Evolutionary conservation across 1,140 invertebrate genomes (phyloP).

Genomic region (Chrysopa pallens): DNA sequence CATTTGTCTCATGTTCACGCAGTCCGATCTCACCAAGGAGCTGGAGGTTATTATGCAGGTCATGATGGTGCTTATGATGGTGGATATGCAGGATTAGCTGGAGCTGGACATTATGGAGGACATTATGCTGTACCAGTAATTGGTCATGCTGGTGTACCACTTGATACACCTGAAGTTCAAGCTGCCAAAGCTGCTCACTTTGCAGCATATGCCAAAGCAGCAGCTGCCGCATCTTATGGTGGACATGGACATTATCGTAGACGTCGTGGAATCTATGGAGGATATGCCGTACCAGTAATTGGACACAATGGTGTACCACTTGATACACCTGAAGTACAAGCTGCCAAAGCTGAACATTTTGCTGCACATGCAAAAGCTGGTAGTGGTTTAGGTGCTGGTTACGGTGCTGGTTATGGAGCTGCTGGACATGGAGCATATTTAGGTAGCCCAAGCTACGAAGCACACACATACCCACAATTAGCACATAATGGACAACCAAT

Average conservation of each 20-base stretch:
- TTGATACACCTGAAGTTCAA: constrained; percentile 34
- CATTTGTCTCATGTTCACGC: constrained; percentile 6
- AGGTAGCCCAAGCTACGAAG: too few species aligned
- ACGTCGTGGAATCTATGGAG: neutral
- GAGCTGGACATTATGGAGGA: neutral
- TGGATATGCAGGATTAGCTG: neutral
- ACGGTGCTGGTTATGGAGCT: neutral
- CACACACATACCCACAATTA: constrained; percentile 4
- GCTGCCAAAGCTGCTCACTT: constrained; percentile 33
- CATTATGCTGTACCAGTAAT: constrained; percentile 18
- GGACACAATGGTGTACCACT: constrained; percentile 30
- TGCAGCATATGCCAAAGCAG: constrained; percentile 27
- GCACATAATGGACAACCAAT: constrained; percentile 18
- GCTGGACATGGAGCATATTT: too few species aligned
- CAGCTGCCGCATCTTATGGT: constrained; percentile 12
- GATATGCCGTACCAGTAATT: neutral
- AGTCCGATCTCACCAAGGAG: neutral
- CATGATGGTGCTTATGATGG: neutral
- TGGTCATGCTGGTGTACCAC: constrained; percentile 26
- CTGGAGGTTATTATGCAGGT: neutral
- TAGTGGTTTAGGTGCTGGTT: neutral
- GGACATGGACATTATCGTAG: neutral
- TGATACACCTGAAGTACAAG: constrained; percentile 42
- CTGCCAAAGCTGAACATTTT: constrained; percentile 39
- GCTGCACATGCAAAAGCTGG: constrained; percentile 34